Evolutionary conservation across 2,797 vertebrate genomes (phyloP), one percentile per base, ranked within the genome.

Genomic region (Antennarius maculatus): DNA sequence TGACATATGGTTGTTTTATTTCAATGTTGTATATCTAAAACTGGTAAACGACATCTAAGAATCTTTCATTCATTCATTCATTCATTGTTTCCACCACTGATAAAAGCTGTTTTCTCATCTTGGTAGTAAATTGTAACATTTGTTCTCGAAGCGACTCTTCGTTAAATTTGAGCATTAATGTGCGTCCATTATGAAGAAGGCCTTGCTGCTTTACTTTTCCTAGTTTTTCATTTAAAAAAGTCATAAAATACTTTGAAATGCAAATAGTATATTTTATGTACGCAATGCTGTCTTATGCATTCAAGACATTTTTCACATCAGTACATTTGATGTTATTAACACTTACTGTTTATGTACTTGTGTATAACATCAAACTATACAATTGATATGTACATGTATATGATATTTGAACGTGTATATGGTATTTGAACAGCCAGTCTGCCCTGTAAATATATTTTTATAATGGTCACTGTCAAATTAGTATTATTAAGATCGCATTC

Each of bases 1-100:
- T 43, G 37, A 70, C 9, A 14, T 5, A 9, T 1, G 46, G 27
- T 68, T 47, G 23, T 74, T 51, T 54, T 37, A 47, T 34, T 58
- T 17, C 28, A 54, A 58, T 66, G 2, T 23, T 23, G 23, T 23
- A 23, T 1, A 23, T 23, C 23, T 34, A 34, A 34, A 34, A 34
- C 8, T 6, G 5, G 8, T 2, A 34, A 34, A 34, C 18, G 7
- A 2, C 53, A 3, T 71, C 52, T 66, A 6, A 54, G 3, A 18
- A 34, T 2, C 1, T 6, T 13, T 51, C 0, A 23, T 42, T 23
- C 23, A 23, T 23, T 23, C 1, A 8, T 13, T 51, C 0, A 23
- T 42, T 68, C 16, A 17, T 63, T 17, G 7, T 39, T 7, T 7
- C 37, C 10, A 4, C 7, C 23, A 23, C 23, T 2, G 18, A 2